These are phyloP conservation scores for Takifugu rubripes DNA, from an alignment of 2,797 vertebrate species.

Conservation along the genomic window DNA sequence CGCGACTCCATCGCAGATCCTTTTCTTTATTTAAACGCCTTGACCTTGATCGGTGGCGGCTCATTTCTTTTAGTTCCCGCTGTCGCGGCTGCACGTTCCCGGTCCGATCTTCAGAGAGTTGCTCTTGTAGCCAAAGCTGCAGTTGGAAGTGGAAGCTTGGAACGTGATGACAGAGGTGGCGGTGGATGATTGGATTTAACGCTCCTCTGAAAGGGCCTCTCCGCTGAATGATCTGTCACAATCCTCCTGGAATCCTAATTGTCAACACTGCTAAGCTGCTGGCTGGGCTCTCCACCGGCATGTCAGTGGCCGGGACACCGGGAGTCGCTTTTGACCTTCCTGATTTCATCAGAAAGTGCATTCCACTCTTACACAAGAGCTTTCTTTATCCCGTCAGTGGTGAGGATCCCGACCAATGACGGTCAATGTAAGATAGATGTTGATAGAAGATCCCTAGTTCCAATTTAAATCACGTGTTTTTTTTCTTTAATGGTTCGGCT, in stretches of 20 bases:
- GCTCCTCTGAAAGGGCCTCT: conserved; percentile 48
- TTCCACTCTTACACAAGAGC: conserved; percentile 20
- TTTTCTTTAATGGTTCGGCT: too few relatives aligned
- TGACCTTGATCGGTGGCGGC: conserved; percentile 35
- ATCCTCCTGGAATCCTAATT: conserved; percentile 53
- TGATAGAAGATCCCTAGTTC: too few relatives aligned
- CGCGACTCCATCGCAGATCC: conserved; percentile 21
- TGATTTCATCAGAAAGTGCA: conserved; percentile 47
- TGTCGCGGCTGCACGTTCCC: conserved; percentile 13
- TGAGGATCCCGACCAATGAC: too few relatives aligned
- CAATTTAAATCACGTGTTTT: too few relatives aligned
- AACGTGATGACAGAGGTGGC: conserved; percentile 41
- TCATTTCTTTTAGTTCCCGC: neutral
- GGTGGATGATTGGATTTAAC: conserved; percentile 56
- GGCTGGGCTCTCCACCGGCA: conserved; percentile 43
- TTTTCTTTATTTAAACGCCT: conserved; percentile 34
- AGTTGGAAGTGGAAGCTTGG: conserved; percentile 22
- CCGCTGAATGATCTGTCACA: conserved; percentile 52
- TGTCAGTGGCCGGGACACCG: conserved; percentile 40
- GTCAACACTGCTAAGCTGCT: conserved; percentile 60
- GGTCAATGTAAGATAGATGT: too few relatives aligned
- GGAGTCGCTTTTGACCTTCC: conserved; percentile 45
- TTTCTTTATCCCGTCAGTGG: conserved; percentile 13
- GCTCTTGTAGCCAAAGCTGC: conserved; percentile 24
- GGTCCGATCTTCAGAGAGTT: neutral